These are phyloP conservation scores for Pristionchus exspectatus DNA, from an alignment of 2,888 invertebrate species.

Conservation along the genomic window DNA sequence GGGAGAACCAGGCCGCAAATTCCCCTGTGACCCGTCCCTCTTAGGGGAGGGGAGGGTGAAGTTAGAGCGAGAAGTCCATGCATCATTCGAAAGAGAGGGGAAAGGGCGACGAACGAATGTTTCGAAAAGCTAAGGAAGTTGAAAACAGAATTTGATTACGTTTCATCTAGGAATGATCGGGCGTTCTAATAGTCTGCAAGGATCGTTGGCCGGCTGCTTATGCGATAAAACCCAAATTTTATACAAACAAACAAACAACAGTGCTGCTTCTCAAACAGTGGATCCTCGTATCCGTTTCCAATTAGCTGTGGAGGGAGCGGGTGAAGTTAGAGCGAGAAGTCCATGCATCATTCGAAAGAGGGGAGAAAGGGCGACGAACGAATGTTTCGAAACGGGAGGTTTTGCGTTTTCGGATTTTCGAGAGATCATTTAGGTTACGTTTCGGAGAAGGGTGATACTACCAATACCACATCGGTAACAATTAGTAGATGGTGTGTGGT, in stretches of 20 bases:
- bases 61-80: conserved; percentile 17
- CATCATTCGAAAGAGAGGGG: neutral
- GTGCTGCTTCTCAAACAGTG: too few relatives aligned
- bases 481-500: too few relatives aligned
- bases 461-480: too few relatives aligned
- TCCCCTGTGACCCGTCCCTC: neutral
- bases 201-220: too few relatives aligned
- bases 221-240: too few relatives aligned
- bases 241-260: too few relatives aligned
- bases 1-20: neutral
- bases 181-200: too few relatives aligned
- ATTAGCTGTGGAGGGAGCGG: neutral
- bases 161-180: neutral
- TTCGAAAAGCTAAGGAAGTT: neutral
- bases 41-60: neutral
- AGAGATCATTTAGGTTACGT: neutral
- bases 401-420: neutral
- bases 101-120: conserved; percentile 5
- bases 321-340: conserved; percentile 11
- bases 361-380: neutral
- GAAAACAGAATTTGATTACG: neutral
- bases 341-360: neutral
- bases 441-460: neutral
- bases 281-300: too few relatives aligned
- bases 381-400: neutral